Base-by-base conservation (phyloP, 2,888 invertebrate genomes). In the Carabus problematicus region DNA sequence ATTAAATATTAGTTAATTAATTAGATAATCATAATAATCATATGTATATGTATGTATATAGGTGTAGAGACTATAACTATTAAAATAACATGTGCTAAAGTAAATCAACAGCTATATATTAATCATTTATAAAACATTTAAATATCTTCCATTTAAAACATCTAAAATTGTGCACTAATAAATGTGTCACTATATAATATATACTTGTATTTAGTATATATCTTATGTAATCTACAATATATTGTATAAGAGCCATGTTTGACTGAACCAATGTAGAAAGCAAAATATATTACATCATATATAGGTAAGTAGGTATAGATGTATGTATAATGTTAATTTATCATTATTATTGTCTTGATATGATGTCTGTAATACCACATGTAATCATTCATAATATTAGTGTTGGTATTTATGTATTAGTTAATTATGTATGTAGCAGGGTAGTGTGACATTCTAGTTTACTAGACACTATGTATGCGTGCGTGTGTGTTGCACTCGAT, bases 91-190 rank as follows among this genome's bases (percentile, higher is more conserved):
- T 43, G 29, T 3, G 60, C 61, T 68, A 61, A 68, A 68, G 43
- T 62, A 69, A 61, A 69, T 62, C 55, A 69, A 69, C 69, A 69
- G 45, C 69, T 69, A 69, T 69, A 69, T 69, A 67, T 60, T 67
- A 52, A 59, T 67, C 59, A 67, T 69, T 62, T 29, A 69, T 61
- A 69, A 69, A 69, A 69, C 69, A 69, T 69, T 69, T 69, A 69
- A 69, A 69, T 69, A 69, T 69, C 29, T 3, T 29, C 41, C 69
- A 69, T 69, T 29, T 29, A 62, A 69, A 69, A 69, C 69, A 69
- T 69, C 69, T 69, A 69, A 69, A 61, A 62, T 29, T 61, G 62
- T 69, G 69, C 69, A 56, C 69, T 69, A 69, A 69, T 61, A 69
- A 68, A 62, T 56, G 62, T 61, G 61, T 69, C 45, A 40, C 69